phyloP scores from a whole-genome alignment of 2,797 vertebrate genomes.

The Emydoidea blandingii region DNA sequence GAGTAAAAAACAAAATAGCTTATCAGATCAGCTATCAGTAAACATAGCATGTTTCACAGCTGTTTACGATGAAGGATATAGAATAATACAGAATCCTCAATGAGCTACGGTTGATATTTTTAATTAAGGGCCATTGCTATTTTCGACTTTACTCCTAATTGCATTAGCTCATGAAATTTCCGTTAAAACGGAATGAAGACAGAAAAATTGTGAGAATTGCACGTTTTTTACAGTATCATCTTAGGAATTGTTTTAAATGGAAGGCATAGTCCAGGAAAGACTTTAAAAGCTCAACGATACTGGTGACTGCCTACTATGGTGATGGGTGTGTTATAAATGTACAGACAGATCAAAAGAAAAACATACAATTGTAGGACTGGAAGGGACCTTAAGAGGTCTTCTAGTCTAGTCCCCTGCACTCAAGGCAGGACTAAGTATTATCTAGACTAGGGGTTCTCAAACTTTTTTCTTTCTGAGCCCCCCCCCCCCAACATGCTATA shows the following conservation, averaged over 20 bases:
- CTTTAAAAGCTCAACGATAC: not conserved
- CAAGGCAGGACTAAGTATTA: too few relatives aligned
- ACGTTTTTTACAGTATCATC: not conserved
- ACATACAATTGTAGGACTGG: too few relatives aligned
- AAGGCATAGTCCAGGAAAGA: not conserved
- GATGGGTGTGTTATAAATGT: not conserved
- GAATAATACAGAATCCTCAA: not conserved
- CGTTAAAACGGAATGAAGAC: not conserved
- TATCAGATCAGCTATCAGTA: not conserved
- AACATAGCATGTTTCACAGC: slow-evolving; percentile 8
- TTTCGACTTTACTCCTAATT: not conserved
- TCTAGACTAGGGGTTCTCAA: too few relatives aligned
- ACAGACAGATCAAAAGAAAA: not conserved
- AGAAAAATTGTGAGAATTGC: not conserved
- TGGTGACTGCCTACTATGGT: not conserved
- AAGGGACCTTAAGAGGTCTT: too few relatives aligned
- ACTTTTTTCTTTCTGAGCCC: too few relatives aligned
- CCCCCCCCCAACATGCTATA: too few relatives aligned
- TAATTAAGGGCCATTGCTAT: not conserved
- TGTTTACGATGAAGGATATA: not conserved
- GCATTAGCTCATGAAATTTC: not conserved
- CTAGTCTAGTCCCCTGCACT: too few relatives aligned
- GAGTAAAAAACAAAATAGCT: not conserved
- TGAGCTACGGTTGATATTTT: not conserved
- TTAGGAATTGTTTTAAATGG: not conserved